A percentile compares a stretch with the other conserved stretches of the same genome.
Conservation (phyloP, 2,888 invertebrate species). For the Muschampia plurimacula region DNA sequence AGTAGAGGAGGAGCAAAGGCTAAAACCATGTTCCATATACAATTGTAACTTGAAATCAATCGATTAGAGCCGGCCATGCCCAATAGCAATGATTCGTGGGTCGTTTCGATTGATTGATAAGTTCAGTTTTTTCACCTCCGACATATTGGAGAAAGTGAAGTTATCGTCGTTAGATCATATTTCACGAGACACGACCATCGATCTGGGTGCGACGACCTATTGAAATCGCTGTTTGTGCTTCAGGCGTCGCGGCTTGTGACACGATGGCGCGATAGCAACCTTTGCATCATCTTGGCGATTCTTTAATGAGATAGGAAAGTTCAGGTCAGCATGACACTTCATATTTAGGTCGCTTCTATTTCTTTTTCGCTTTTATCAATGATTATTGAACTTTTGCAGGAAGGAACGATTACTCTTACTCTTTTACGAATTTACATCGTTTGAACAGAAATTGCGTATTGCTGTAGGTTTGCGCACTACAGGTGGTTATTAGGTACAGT, state of each 20-base stretch:
- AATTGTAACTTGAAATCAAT: slow-evolving; percentile 3
- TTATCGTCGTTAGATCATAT: slow-evolving; percentile 62
- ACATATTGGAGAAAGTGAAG: slow-evolving; percentile 69
- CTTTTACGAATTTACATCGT: background rate
- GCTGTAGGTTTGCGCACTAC: background rate
- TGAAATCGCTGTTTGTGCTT: slow-evolving; percentile 41
- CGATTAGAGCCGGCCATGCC: slow-evolving; percentile 41
- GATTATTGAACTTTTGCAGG: background rate
- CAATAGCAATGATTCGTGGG: slow-evolving; percentile 60
- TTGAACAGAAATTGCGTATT: background rate
- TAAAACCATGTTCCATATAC: background rate
- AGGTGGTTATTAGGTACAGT: background rate
- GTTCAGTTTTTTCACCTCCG: slow-evolving; percentile 60
- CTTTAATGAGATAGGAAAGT: slow-evolving; percentile 12
- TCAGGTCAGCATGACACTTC: slow-evolving; percentile 16
- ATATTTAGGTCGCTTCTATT: slow-evolving; percentile 19
- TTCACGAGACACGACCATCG: slow-evolving; percentile 62
- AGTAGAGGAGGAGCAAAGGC: background rate
- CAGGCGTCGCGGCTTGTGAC: slow-evolving; percentile 5
- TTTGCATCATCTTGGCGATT: slow-evolving; percentile 17
- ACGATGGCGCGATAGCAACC: slow-evolving; percentile 22
- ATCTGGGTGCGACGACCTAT: slow-evolving; percentile 56
- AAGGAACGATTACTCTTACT: background rate
- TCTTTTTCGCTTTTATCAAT: slow-evolving; percentile 1
- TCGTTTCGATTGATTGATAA: slow-evolving; percentile 66